Percentiles rank a stretch among this genome's conserved stretches.
Conservation (phyloP, 2,113 vertebrate species). For the Lepisosteus osseus region DNA sequence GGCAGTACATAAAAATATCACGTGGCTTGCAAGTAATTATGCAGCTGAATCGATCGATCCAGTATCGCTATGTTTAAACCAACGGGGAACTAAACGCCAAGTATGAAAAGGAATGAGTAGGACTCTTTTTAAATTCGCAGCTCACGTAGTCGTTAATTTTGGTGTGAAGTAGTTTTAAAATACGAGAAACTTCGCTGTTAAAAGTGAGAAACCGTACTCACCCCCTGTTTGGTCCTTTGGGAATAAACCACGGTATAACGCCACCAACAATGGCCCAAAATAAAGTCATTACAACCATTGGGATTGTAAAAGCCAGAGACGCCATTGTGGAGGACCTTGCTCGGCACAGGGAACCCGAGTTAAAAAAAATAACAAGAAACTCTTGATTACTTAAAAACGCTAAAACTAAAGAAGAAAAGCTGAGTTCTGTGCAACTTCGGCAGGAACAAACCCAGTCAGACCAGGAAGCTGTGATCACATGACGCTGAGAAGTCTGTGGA, state of each 20-base stretch:
- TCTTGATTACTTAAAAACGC: background rate
- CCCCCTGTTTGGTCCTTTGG: slow-evolving; percentile 91
- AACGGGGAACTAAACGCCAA: too few species aligned
- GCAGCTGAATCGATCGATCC: too few species aligned
- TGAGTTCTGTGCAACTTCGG: background rate
- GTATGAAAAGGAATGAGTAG: too few species aligned
- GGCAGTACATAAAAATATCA: too few species aligned
- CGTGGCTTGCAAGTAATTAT: too few species aligned
- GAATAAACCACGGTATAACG: slow-evolving; percentile 83
- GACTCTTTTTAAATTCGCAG: too few species aligned
- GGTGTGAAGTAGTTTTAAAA: too few species aligned
- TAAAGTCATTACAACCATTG: slow-evolving; percentile 82
- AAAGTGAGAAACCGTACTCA: slow-evolving; percentile 53
- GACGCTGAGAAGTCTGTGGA: background rate
- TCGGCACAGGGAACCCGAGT: background rate
- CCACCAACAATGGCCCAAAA: slow-evolving; percentile 86
- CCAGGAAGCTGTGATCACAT: slow-evolving; percentile 26
- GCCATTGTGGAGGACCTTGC: slow-evolving; percentile 55
- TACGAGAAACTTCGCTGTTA: too few species aligned
- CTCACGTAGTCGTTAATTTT: too few species aligned
- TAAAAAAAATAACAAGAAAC: too few species aligned
- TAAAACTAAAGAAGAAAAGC: too few species aligned
- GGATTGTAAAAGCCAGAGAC: slow-evolving; percentile 68
- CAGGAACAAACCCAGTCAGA: background rate
- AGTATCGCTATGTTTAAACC: too few species aligned